Base-by-base conservation (phyloP, 2,888 invertebrate genomes). In the Epinotia nisella region DNA sequence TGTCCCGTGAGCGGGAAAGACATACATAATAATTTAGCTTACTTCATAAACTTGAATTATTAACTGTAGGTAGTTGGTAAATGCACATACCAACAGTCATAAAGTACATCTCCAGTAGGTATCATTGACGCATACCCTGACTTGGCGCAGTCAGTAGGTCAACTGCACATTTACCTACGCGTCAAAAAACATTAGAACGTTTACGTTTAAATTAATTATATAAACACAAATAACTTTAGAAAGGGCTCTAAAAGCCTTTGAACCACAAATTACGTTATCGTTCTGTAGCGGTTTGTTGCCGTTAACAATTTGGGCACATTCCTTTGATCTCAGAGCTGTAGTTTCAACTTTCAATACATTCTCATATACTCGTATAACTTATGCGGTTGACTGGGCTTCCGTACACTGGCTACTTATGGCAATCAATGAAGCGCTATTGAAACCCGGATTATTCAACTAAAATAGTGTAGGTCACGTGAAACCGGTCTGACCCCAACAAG, bases 231-330 rank as follows among this genome's bases (percentile, higher is more conserved):
- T n/a, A 58, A 10, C 53, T 29, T 7, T 19, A 10, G 15, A 53
- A 65, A 21, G 41, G 66, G 56, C 39, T 35, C 24, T 11, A 21
- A n/a, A 66, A 56, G 39, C 41, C 66, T 41, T 35, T 35, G 7
- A 55, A 56, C 66, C 66, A 21, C 66, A 55, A 53, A 65, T 58
- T 49, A 58, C 21, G 55, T 56, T n/a, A 56, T 66, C 41, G 41
- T 56, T 41, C 39, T 56, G 51, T 7, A 65, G 10, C 35, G 21
- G 21, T 56, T 56, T 13, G 62, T 39, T 5, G 55, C 65, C 65
- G 17, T 53, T 55, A 55, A 56, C 55, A 24, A 55, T 66, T 65
- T 66, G 21, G 65, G 49, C 29, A 29, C 29, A 29, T 65, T 66
- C 66, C 66, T 56, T 66, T 66, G 66, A 66, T 66, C 39, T 41